Evolutionary conservation across 2,888 invertebrate genomes (phyloP).

Genomic region (Scotopteryx bipunctaria): DNA sequence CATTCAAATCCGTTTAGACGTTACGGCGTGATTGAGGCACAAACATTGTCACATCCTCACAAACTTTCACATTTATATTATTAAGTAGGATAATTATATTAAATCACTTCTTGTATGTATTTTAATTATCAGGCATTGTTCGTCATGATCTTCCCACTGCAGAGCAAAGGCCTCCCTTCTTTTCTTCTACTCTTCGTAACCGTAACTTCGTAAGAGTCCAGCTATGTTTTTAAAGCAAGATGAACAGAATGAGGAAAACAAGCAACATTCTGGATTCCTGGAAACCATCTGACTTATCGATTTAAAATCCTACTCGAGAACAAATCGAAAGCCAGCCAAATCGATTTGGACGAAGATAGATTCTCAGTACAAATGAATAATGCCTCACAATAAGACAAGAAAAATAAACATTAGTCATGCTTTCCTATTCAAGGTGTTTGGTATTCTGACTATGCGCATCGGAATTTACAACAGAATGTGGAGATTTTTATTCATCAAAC

Average conservation of each 20-base stretch:
- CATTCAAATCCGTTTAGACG: too few species aligned
- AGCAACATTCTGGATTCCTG: background rate
- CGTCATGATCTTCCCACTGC: too few species aligned
- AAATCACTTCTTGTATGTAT: too few species aligned
- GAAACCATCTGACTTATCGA: constrained; percentile 3
- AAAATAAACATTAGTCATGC: constrained; percentile 44
- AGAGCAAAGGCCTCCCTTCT: too few species aligned
- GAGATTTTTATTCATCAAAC: background rate
- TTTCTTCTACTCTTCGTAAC: too few species aligned
- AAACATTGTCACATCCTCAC: too few species aligned
- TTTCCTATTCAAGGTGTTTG: constrained; percentile 36
- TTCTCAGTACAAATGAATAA: constrained; percentile 66
- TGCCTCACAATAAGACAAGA: constrained; percentile 37
- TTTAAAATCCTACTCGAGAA: constrained; percentile 9
- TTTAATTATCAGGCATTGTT: too few species aligned
- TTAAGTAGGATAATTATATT: too few species aligned
- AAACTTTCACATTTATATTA: too few species aligned
- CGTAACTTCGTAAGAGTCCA: too few species aligned
- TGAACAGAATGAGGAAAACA: background rate
- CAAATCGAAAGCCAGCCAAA: constrained; percentile 5
- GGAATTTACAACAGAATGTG: constrained; percentile 25
- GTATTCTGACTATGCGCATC: constrained; percentile 26
- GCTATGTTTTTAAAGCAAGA: too few species aligned
- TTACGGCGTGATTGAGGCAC: too few species aligned
- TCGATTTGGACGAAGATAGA: constrained; percentile 41